Evolutionary conservation across 2,797 vertebrate genomes (phyloP).

Genomic region (Chloroceryle inda): DNA sequence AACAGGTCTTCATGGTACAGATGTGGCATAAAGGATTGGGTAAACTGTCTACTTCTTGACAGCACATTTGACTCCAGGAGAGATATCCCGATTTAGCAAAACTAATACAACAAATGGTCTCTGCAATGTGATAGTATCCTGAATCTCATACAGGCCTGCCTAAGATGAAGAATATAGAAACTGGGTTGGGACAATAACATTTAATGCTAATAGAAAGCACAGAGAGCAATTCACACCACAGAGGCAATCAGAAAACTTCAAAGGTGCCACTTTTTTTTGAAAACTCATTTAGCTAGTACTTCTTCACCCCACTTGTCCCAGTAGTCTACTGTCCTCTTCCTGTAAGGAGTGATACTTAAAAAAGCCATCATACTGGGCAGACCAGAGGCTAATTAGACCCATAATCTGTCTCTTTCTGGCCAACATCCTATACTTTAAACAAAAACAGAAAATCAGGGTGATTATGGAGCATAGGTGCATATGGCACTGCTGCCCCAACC

Average conservation of each 20-base stretch:
- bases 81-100: not conserved
- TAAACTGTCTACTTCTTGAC: fast-evolving
- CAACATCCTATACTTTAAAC: not conserved
- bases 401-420: not conserved
- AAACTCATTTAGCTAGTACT: not conserved
- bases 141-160: not conserved
- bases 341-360: not conserved
- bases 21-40: not conserved
- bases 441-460: not conserved
- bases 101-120: not conserved
- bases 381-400: not conserved
- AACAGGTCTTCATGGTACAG: not conserved
- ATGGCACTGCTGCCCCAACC: not conserved
- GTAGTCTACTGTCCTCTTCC: not conserved
- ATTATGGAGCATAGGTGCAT: not conserved
- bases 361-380: not conserved
- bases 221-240: not conserved
- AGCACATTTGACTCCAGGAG: not conserved
- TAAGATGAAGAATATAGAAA: not conserved
- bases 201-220: not conserved
- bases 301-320: not conserved
- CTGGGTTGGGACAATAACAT: not conserved
- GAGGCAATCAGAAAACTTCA: not conserved
- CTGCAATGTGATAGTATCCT: not conserved
- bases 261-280: not conserved